A percentile compares a stretch with the other conserved stretches of the same genome.
phyloP scores from a whole-genome alignment of 2,113 vertebrate species.

The Ceyx melanurus region DNA sequence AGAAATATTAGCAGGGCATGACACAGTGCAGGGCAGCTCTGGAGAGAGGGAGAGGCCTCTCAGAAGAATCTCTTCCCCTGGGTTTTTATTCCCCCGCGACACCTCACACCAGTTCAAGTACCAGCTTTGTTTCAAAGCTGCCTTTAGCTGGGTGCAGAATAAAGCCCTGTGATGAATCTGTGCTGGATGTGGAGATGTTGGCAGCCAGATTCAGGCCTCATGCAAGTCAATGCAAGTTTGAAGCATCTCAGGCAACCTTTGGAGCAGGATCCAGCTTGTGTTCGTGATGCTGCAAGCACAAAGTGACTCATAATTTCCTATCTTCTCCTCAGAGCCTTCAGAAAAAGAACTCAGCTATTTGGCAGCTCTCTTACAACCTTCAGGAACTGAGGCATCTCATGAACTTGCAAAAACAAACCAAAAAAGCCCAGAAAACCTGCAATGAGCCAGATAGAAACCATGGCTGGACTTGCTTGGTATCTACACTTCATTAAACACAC shows the following conservation, averaged over 20 bases:
- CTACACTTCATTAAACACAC: background rate
- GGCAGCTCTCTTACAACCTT: background rate
- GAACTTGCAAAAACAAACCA: background rate
- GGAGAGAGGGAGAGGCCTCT: background rate
- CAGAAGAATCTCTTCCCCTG: background rate
- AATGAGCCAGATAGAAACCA: background rate
- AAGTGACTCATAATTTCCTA: background rate
- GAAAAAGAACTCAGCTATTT: background rate
- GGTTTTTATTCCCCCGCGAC: background rate
- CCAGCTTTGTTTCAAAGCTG: background rate
- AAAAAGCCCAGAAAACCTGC: background rate
- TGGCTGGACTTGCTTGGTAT: rapidly evolving
- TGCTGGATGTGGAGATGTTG: background rate
- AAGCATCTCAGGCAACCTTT: background rate
- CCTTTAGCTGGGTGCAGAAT: background rate
- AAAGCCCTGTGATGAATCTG: background rate
- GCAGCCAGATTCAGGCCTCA: background rate
- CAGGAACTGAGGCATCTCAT: rapidly evolving
- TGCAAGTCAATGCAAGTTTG: background rate
- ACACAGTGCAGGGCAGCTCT: background rate
- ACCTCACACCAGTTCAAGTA: background rate
- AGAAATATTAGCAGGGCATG: background rate
- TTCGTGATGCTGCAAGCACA: background rate
- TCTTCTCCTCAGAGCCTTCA: background rate
- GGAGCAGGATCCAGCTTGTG: background rate